Percentiles rank a stretch among this genome's conserved stretches.
Evolutionary conservation across 2,113 vertebrate genomes (phyloP).

Genomic region (Brachyhypopomus occidentalis): DNA sequence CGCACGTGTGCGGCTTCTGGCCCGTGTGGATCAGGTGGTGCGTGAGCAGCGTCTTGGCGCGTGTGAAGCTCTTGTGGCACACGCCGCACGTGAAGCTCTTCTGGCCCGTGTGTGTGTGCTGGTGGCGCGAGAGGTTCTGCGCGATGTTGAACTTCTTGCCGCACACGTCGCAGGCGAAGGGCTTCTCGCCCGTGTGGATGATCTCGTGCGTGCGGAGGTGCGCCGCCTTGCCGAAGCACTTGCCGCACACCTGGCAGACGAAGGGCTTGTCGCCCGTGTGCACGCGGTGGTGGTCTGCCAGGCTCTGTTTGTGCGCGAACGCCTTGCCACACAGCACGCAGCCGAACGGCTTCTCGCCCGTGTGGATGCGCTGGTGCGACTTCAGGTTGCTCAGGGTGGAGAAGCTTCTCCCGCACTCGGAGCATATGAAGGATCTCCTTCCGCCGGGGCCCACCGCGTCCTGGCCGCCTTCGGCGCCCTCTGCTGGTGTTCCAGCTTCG

Average conservation of each 20-base stretch:
- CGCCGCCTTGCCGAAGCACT: constrained; percentile 66
- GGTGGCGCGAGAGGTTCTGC: constrained; percentile 72
- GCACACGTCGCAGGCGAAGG: constrained; percentile 65
- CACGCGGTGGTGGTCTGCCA: constrained; percentile 61
- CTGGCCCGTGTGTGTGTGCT: constrained; percentile 62
- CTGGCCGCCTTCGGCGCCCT: constrained; percentile 8
- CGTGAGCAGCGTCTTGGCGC: constrained; percentile 67
- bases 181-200: constrained; percentile 70
- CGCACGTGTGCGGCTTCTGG: constrained; percentile 69
- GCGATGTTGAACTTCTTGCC: constrained; percentile 71
- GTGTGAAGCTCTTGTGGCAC: constrained; percentile 74
- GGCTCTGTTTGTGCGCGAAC: constrained; percentile 66
- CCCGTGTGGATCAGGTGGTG: constrained; percentile 74
- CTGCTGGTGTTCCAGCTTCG: constrained; percentile 39
- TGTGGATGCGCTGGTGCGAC: constrained; percentile 63
- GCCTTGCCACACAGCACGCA: constrained; percentile 64
- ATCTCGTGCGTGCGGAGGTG: constrained; percentile 70
- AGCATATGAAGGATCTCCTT: constrained; percentile 61
- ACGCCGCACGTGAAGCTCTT: constrained; percentile 65
- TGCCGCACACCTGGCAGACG: constrained; percentile 65
- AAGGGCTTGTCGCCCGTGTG: constrained; percentile 66
- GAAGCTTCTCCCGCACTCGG: constrained; percentile 65
- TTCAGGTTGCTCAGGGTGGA: constrained; percentile 62
- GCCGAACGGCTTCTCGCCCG: constrained; percentile 61
- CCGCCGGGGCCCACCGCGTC: constrained; percentile 1